A percentile compares a stretch with the other conserved stretches of the same genome.
phyloP scores from a whole-genome alignment of 2,113 vertebrate species.

The Gymnarchus niloticus region DNA sequence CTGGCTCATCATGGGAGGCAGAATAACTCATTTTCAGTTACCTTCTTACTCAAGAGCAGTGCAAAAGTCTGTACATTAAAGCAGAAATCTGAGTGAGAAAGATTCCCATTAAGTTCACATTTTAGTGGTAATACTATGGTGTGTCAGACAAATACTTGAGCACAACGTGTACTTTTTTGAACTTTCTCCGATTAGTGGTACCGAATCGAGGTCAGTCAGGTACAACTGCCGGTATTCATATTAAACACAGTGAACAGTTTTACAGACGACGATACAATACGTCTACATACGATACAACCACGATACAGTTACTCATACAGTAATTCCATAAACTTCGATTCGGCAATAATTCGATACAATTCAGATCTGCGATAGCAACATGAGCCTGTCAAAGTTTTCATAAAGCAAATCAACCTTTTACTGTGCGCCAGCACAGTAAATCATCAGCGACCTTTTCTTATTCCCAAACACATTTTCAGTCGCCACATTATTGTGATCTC shows the following conservation, averaged over 20 bases:
- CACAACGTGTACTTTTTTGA: neutral
- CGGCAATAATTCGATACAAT: neutral
- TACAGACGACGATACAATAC: neutral
- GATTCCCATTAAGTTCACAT: neutral
- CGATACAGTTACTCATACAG: neutral
- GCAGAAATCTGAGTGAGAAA: neutral
- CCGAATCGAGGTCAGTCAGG: neutral
- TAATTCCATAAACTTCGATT: too few species aligned
- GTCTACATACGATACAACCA: neutral
- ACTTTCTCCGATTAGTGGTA: neutral
- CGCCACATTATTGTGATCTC: too few species aligned
- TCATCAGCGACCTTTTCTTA: neutral
- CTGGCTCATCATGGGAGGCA: neutral
- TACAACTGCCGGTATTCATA: neutral
- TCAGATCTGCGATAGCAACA: neutral
- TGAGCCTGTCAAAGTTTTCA: neutral
- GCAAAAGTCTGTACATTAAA: neutral
- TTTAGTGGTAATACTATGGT: neutral
- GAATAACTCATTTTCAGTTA: neutral
- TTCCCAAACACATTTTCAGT: neutral
- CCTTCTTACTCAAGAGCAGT: neutral
- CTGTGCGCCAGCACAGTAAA: too few species aligned
- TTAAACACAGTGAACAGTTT: neutral
- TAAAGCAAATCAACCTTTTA: neutral
- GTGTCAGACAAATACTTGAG: neutral